Evolutionary conservation across 2,797 vertebrate genomes (phyloP), one percentile per base, ranked within the genome.

Genomic region (Columba guinea): DNA sequence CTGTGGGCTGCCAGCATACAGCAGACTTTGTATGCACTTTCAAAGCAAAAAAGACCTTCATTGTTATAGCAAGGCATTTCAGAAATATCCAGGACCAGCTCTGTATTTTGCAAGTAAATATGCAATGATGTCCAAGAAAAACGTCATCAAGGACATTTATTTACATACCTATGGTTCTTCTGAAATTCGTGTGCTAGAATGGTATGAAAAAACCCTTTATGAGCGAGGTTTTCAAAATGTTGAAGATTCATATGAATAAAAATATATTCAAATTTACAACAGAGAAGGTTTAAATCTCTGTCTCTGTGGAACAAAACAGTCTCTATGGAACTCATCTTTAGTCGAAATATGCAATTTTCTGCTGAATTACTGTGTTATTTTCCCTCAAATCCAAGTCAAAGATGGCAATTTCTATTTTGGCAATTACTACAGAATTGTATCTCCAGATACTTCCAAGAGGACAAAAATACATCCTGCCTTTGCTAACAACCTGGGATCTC

Each of bases 41-140:
- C 44, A 93, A 82, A 90, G 73, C 44, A 62, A 76, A 82, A 91
- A 49, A 46, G 7, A 21, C 28, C 18, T 76, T 75, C 15, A 17
- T 28, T 93, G 48, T 88, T 81, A 20, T 46, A 78, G 26, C 13
- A 49, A 69, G 56, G 6, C 9, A 5, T 78, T 93, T 89, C 69
- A 92, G 80, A 90, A 71, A 48, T 46, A 68, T 17, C 5, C 41
- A 81, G 55, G 44, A 63, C 41, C 34, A 46, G 11, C 32, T 81
- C 73, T 75, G 24, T 83, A 37, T 78, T 96, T 91, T 90, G 20
- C 34, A 84, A 92, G n/a, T 62, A 92, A 89, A 85, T 53, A 62
- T 44, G 30, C 52, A 74, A 17, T 37, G 51, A 59, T 73, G 55
- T 8, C n/a, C 1, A 0, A 35, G 26, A 88, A 90, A 77, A 84